These are phyloP conservation scores for Percopsis omiscomaycus DNA, from an alignment of 2,797 vertebrate genomes.

Conservation along the genomic window DNA sequence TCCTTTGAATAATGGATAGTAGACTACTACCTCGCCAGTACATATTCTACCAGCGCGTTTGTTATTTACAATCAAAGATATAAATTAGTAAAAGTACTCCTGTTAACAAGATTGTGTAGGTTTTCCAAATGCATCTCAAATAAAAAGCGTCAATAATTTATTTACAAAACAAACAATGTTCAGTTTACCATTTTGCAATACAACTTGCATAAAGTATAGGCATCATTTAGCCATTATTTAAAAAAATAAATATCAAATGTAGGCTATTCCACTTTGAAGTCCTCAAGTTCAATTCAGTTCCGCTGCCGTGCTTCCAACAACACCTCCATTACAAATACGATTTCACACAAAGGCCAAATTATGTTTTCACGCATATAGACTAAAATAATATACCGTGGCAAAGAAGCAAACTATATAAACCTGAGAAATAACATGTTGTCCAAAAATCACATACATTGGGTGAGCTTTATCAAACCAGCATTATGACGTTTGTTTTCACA, in stretches of 20 bases:
- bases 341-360: constrained; percentile 84
- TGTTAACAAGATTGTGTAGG: constrained; percentile 93
- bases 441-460: constrained; percentile 88
- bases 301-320: constrained; percentile 79
- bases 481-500: constrained; percentile 35
- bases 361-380: constrained; percentile 82
- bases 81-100: constrained; percentile 99
- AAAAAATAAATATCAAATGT: constrained; percentile 99
- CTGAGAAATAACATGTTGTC: constrained; percentile 94
- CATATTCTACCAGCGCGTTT: constrained; percentile 81
- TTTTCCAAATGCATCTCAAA: constrained; percentile 86
- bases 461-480: constrained; percentile 71
- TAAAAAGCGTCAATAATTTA: constrained; percentile 96
- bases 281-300: constrained; percentile 87
- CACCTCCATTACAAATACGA: constrained; percentile 81
- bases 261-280: constrained; percentile 90
- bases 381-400: constrained; percentile 86
- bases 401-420: constrained; percentile 92
- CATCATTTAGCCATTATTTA: constrained; percentile 87
- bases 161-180: constrained; percentile 90
- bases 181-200: constrained; percentile 92
- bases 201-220: constrained; percentile 99
- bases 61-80: constrained; percentile 98
- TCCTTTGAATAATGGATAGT: constrained; percentile 77
- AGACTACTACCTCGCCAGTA: constrained; percentile 70